Evolutionary conservation across 35 echinoderm and acorn worm genomes (phyloP).

Genomic region (Acanthaster planci): DNA sequence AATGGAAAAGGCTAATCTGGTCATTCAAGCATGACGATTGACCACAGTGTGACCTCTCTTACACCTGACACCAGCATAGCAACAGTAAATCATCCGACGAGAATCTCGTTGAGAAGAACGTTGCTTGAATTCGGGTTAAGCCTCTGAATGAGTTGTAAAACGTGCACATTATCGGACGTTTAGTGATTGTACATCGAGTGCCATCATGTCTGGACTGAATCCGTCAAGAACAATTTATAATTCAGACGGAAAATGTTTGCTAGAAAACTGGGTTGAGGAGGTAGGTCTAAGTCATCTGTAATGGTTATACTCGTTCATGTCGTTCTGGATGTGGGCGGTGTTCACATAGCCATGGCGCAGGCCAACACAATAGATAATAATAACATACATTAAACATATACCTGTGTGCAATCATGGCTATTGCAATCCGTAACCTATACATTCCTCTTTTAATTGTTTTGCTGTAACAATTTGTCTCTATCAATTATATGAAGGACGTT

Average conservation of each 20-base stretch:
- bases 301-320: too few relatives aligned
- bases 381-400: too few relatives aligned
- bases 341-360: too few relatives aligned
- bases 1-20: not conserved
- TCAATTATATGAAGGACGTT: too few relatives aligned
- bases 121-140: too few relatives aligned
- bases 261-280: conserved; percentile 99
- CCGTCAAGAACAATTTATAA: conserved; percentile 83
- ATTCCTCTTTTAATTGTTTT: too few relatives aligned
- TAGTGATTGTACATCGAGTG: not conserved
- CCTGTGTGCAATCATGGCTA: not conserved
- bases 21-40: conserved; percentile 7
- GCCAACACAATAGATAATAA: too few relatives aligned
- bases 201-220: conserved; percentile 65
- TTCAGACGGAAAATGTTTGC: conserved; percentile 86
- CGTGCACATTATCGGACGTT: not conserved
- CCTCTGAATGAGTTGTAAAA: too few relatives aligned
- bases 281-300: too few relatives aligned
- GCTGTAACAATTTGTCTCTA: too few relatives aligned
- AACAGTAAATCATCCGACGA: conserved; percentile 32
- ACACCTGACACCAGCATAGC: conserved; percentile 14
- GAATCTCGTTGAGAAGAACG: not conserved
- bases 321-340: too few relatives aligned
- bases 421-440: too few relatives aligned
- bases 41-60: not conserved